Base-by-base conservation (phyloP, 2,888 invertebrate genomes). In the Apamea monoglypha region DNA sequence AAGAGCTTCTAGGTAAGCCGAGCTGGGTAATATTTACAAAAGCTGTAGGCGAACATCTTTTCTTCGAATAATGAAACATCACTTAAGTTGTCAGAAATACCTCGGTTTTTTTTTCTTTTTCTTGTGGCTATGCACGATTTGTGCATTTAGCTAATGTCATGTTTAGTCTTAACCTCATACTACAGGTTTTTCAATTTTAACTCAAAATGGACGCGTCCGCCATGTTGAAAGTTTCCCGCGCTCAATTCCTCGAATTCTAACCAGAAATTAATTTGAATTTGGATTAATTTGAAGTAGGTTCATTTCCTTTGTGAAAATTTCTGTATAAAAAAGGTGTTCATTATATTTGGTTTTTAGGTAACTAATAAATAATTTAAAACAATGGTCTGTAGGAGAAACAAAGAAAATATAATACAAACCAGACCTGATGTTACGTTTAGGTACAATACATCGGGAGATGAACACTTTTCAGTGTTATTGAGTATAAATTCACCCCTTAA, bases 401-500 rank as follows among this genome's bases (percentile, higher is more conserved):
- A 56, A 67, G 32, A 69, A 16, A 59, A 61, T n/a, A 12, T 71
- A 74, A 36, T 18, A 53, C 8, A 61, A 44, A 69, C 12, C 40
- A 8, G 1, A 47, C 12, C 40, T 40, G 18, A 25, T 12, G 47
- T 50, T 66, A 69, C 44, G 6, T 40, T 61, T 40, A 36, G 12
- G 14, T 14, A 69, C 40, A 40, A 63, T 32, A 14, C 1, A 50
- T 7, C 36, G 29, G 36, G 40, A 59, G 21, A 66, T 14, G 21
- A 56, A 14, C 18, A 25, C 21, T 63, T 69, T 74, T 59, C 1
- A 56, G 3, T 47, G 73, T 63, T 36, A 68, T 56, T 12, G 25
- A 56, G 68, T 80, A 16, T 47, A 32, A n/a, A n/a, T 80, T 72
- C 4, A 73, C 36, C 68, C 61, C 29, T 47, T 8, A 18, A 25